Evolutionary conservation across 1,140 invertebrate species (phyloP).

Genomic region (Drosophila seguyi): DNA sequence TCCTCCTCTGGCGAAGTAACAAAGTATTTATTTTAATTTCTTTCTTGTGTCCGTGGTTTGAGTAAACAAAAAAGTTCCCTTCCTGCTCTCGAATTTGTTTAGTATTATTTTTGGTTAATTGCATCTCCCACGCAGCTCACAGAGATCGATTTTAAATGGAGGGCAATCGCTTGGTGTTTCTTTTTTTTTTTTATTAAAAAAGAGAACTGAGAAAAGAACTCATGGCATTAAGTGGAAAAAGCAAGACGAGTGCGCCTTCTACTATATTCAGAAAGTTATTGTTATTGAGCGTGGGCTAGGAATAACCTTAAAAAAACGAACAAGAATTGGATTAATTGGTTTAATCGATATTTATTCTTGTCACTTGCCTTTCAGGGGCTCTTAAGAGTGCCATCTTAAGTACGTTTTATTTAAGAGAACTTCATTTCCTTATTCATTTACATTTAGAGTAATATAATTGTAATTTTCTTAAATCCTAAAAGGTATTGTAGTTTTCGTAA

Average conservation of each 20-base stretch:
- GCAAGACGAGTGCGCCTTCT: not conserved
- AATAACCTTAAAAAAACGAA: slow-evolving; percentile 20
- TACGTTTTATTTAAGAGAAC: not conserved
- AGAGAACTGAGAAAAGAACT: slow-evolving; percentile 4
- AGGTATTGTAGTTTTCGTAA: not conserved
- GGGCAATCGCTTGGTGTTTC: slow-evolving; percentile 5
- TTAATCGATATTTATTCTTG: slow-evolving; percentile 8
- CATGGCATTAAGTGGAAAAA: slow-evolving; percentile 24
- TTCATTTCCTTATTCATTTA: not conserved
- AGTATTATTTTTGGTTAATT: slow-evolving; percentile 37
- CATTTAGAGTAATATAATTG: no score
- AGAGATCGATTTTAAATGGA: slow-evolving; percentile 16
- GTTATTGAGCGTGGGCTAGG: slow-evolving; percentile 9
- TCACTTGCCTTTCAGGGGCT: not conserved
- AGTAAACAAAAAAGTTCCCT: slow-evolving; percentile 12
- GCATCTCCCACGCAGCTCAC: slow-evolving; percentile 36
- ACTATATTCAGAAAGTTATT: slow-evolving; percentile 24
- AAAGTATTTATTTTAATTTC: slow-evolving; percentile 8
- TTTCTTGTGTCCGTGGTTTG: slow-evolving; percentile 24
- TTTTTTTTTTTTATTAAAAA: slow-evolving; percentile 7
- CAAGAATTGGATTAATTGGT: not conserved
- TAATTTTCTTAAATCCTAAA: not conserved
- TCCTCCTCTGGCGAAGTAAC: not conserved
- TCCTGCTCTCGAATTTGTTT: slow-evolving; percentile 6
- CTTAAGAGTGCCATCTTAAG: not conserved